A percentile compares a stretch with the other conserved stretches of the same genome.
Evolutionary conservation across 1,140 invertebrate genomes (phyloP).

Genomic region (Drosophila mauritiana): DNA sequence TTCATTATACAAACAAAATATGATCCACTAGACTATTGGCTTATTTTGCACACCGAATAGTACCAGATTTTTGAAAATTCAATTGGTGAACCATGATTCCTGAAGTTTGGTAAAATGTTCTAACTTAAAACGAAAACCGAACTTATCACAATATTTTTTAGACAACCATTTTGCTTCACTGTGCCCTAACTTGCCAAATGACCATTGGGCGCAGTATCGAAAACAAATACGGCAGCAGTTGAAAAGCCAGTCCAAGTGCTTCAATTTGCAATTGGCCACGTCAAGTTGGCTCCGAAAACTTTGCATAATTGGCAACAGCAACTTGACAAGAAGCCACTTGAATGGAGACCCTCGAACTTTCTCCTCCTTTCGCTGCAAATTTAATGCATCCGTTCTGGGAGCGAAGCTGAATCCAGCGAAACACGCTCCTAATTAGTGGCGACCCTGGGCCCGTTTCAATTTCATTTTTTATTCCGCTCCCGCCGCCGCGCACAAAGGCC

Average conservation of each 20-base stretch:
- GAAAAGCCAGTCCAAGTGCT: conserved; percentile 23
- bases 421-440: conserved; percentile 72
- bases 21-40: too few species aligned
- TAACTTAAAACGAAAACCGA: too few species aligned
- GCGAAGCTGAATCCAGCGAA: conserved; percentile 35
- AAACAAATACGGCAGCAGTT: not conserved
- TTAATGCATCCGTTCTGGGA: conserved; percentile 58
- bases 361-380: conserved; percentile 35
- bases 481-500: conserved; percentile 25
- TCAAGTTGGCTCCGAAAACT: conserved; percentile 23
- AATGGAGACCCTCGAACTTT: conserved; percentile 6
- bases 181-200: not conserved
- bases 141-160: not conserved
- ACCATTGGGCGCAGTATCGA: conserved; percentile 1
- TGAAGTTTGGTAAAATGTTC: too few species aligned
- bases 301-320: conserved; percentile 67
- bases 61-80: too few species aligned
- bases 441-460: conserved; percentile 67
- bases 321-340: conserved; percentile 56
- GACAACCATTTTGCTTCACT: too few species aligned
- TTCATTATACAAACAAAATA: too few species aligned
- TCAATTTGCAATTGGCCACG: conserved; percentile 16
- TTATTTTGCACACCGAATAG: too few species aligned
- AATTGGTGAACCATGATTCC: too few species aligned
- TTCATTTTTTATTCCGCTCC: conserved; percentile 23